A percentile compares a stretch with the other conserved stretches of the same genome.
Evolutionary conservation across 2,888 invertebrate species (phyloP).

Genomic region (Cenopis cana): DNA sequence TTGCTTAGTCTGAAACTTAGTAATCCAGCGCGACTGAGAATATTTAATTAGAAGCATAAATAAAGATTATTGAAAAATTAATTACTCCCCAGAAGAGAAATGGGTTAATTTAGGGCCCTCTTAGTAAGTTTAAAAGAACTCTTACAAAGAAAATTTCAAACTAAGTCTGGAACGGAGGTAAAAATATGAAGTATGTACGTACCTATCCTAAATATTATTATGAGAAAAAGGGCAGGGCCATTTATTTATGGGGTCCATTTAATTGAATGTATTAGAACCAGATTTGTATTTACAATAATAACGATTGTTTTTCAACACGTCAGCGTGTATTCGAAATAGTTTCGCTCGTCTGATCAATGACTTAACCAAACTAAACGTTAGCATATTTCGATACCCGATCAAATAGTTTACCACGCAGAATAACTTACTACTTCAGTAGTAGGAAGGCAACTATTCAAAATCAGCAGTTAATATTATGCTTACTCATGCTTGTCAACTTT

Average conservation of each 20-base stretch:
- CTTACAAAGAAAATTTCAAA: neutral
- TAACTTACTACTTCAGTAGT: neutral
- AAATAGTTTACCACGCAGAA: no score
- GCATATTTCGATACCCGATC: no score
- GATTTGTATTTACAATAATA: no score
- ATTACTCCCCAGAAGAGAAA: slow-evolving; percentile 8
- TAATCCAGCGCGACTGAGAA: slow-evolving; percentile 17
- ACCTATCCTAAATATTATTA: no score
- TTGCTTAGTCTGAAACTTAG: neutral
- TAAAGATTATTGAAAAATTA: slow-evolving; percentile 27
- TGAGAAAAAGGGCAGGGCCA: no score
- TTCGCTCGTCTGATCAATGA: neutral
- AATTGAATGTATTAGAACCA: no score
- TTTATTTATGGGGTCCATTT: no score
- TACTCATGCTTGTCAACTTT: slow-evolving; percentile 8
- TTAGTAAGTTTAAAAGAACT: neutral
- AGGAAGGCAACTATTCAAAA: neutral
- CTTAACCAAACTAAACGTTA: neutral
- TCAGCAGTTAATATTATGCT: neutral
- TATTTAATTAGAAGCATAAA: slow-evolving; percentile 33
- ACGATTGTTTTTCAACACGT: no score
- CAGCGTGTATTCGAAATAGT: no score
- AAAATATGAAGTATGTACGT: no score
- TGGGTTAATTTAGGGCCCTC: neutral
- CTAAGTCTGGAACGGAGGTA: neutral